Conservation (phyloP, 2,888 invertebrate genomes). For the Microctonus brassicae region DNA sequence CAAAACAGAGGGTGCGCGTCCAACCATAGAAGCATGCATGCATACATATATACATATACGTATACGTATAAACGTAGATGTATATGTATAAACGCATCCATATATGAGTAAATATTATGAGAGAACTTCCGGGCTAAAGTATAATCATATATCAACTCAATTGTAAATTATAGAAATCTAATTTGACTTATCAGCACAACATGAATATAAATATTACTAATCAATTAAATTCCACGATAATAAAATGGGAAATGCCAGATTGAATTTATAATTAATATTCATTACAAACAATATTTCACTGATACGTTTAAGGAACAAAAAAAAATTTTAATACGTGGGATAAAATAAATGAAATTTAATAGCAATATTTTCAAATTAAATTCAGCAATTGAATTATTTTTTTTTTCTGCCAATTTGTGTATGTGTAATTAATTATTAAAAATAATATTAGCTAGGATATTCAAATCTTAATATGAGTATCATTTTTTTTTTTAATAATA, state of each 20-base stretch:
- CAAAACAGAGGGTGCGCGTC: conserved; percentile 37
- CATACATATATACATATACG: conserved; percentile 16
- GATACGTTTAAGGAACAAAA: no score
- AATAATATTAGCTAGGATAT: no score
- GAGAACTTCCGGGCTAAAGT: not conserved
- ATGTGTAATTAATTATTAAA: no score
- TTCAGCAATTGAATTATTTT: no score
- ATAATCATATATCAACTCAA: conserved; percentile 16
- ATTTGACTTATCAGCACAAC: not conserved
- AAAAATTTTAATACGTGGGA: no score
- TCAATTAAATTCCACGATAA: not conserved
- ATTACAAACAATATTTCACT: not conserved
- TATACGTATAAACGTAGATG: no score
- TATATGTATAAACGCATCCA: conserved; percentile 13
- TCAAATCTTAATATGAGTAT: no score
- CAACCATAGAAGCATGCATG: conserved; percentile 17
- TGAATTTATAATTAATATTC: not conserved
- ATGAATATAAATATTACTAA: not conserved
- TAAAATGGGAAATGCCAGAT: not conserved
- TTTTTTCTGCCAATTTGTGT: no score
- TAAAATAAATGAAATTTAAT: no score
- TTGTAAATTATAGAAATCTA: not conserved
- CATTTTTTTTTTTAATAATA: no score
- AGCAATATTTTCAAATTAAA: no score
- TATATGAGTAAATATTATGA: not conserved